These are phyloP conservation scores for Gymnobelideus leadbeateri DNA, from an alignment of 2,113 vertebrate species.

Conservation along the genomic window DNA sequence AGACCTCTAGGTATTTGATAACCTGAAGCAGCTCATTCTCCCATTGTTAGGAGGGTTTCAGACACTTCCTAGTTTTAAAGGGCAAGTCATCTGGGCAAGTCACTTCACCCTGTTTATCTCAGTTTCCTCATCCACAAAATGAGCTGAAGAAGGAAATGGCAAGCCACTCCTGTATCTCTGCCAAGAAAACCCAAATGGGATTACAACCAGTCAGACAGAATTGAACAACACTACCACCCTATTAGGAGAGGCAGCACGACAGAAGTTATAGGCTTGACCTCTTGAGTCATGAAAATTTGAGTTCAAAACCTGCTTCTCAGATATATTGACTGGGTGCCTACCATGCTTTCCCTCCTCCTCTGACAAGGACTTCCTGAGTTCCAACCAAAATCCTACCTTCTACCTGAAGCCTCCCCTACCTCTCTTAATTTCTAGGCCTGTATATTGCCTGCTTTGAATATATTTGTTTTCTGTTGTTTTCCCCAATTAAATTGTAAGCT, in stretches of 20 bases:
- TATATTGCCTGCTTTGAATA: neutral
- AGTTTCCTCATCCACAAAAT: neutral
- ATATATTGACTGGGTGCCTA: too few relatives aligned
- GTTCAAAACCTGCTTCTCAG: too few relatives aligned
- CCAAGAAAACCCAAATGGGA: neutral
- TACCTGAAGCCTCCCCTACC: neutral
- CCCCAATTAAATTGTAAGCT: neutral
- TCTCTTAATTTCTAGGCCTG: neutral
- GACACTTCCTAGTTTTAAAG: neutral
- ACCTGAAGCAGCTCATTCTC: neutral
- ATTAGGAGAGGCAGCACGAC: neutral
- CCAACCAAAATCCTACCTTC: too few relatives aligned
- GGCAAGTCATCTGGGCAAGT: neutral
- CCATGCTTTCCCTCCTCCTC: too few relatives aligned
- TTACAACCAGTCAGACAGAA: neutral
- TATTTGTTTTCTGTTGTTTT: neutral
- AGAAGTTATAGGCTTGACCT: too few relatives aligned
- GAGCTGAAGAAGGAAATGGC: neutral
- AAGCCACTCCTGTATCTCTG: neutral
- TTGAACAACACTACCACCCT: neutral
- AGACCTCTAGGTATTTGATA: neutral
- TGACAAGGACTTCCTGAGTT: too few relatives aligned
- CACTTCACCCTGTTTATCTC: neutral
- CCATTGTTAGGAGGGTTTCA: neutral
- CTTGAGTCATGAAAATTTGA: neutral